phyloP scores from a whole-genome alignment of 2,113 vertebrate species.

The Lepidothrix coronata region DNA sequence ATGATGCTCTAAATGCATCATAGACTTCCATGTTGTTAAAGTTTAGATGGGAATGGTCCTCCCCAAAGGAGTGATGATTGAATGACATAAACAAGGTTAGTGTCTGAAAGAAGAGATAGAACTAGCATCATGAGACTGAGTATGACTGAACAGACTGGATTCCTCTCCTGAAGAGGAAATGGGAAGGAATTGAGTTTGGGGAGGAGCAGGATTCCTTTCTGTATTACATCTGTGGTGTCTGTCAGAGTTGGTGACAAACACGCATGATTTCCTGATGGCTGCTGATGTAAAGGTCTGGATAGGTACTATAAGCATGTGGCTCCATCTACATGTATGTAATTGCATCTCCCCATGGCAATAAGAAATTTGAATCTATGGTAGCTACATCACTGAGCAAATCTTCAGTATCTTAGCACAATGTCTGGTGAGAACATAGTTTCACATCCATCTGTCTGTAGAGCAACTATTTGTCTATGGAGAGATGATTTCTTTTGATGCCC shows the following conservation, averaged over 20 bases:
- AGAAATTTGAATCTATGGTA: background rate
- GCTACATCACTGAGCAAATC: background rate
- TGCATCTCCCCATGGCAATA: background rate
- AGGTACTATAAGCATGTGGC: fast-evolving
- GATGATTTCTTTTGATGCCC: background rate
- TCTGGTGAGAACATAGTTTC: background rate
- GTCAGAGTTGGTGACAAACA: background rate
- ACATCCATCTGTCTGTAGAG: background rate
- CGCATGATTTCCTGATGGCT: background rate
- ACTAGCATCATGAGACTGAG: background rate
- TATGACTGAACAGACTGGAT: background rate
- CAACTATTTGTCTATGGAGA: background rate
- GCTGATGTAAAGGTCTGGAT: background rate
- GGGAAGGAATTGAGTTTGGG: background rate
- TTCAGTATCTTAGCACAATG: background rate
- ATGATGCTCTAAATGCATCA: background rate
- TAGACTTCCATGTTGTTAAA: background rate
- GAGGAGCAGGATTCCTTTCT: background rate
- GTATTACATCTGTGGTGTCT: background rate
- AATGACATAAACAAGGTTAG: background rate
- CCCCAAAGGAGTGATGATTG: background rate
- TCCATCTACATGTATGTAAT: background rate
- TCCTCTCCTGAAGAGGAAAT: background rate
- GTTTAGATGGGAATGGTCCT: background rate
- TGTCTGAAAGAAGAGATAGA: background rate